Evolutionary conservation across 2,888 invertebrate species (phyloP).

Genomic region (Chymomyza amoena): DNA sequence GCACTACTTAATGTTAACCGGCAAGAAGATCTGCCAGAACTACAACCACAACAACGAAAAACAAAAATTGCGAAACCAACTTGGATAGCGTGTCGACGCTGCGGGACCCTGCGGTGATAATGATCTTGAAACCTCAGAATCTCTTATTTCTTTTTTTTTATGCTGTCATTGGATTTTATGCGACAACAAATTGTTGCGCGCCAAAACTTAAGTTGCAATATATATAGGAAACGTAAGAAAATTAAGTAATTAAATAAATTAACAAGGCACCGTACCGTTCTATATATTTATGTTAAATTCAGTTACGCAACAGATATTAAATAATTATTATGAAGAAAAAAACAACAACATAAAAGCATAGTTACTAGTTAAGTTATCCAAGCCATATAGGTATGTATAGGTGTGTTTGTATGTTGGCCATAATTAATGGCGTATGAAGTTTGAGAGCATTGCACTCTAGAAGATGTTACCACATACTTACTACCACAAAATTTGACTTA

Average conservation of each 20-base stretch:
- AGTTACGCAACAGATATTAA: background rate
- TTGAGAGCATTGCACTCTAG: slow-evolving; percentile 63
- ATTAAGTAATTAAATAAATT: slow-evolving; percentile 52
- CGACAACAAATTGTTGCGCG: slow-evolving; percentile 52
- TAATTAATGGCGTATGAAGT: slow-evolving; percentile 69
- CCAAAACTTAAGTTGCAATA: slow-evolving; percentile 11
- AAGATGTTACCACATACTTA: background rate
- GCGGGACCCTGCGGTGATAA: background rate
- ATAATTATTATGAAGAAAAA: background rate
- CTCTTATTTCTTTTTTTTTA: slow-evolving; percentile 35
- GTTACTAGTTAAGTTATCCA: background rate
- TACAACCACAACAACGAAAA: slow-evolving; percentile 6
- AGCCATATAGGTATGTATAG: background rate
- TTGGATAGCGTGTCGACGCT: slow-evolving; percentile 33
- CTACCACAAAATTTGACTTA: slow-evolving; percentile 37
- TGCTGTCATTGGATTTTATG: slow-evolving; percentile 64
- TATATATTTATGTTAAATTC: background rate
- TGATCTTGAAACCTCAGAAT: background rate
- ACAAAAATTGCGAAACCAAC: background rate
- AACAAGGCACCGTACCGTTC: slow-evolving; percentile 42
- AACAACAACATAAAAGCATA: background rate
- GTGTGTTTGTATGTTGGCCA: slow-evolving; percentile 33
- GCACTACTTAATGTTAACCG: slow-evolving; percentile 22
- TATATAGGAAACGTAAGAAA: background rate
- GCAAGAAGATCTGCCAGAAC: background rate